phyloP scores from a whole-genome alignment of 1,140 invertebrate species.

The Magallana angulata region DNA sequence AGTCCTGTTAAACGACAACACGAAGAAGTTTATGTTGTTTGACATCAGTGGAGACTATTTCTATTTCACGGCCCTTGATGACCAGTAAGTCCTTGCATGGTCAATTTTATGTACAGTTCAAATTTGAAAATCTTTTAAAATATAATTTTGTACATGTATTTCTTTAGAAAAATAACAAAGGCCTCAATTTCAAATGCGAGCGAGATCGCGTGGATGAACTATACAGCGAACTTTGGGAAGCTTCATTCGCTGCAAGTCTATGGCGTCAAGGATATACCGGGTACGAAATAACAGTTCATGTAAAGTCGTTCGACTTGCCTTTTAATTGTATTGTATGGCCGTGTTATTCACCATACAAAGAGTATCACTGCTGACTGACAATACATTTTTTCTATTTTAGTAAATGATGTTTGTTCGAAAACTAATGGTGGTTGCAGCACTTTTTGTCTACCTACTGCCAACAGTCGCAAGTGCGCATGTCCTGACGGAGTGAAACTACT shows the following conservation, averaged over 20 bases:
- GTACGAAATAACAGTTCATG: background rate
- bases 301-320: no score
- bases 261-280: background rate
- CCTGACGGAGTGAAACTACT: conserved; percentile 9
- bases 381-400: background rate
- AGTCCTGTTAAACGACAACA: background rate
- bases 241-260: background rate
- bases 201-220: background rate
- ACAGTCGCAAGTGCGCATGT: background rate
- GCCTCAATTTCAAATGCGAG: background rate
- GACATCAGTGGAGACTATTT: conserved; percentile 7
- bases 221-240: background rate
- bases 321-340: no score
- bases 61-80: conserved; percentile 14
- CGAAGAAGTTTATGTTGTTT: background rate
- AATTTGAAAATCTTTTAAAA: background rate
- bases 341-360: no score
- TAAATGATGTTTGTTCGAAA: background rate
- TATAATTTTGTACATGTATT: background rate
- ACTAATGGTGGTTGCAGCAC: conserved; percentile 29
- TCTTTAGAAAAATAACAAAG: conserved; percentile 13
- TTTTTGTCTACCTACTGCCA: background rate
- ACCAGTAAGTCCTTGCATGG: conserved; percentile 9
- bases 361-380: no score
- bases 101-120: background rate